phyloP scores from a whole-genome alignment of 1,140 invertebrate genomes.

The Aphelinus atriplicis region DNA sequence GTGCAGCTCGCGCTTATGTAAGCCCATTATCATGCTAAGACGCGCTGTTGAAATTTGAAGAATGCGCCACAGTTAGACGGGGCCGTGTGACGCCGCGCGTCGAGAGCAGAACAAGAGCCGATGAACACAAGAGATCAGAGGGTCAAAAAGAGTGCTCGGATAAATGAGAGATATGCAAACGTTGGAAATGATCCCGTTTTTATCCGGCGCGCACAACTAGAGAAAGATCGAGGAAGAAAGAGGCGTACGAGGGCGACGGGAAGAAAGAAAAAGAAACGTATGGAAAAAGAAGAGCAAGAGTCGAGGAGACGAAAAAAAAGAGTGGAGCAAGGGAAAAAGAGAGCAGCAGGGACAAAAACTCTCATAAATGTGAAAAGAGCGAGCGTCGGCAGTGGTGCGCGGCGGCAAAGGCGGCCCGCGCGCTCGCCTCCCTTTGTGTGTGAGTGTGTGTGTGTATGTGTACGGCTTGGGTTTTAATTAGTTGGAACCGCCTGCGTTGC shows the following conservation, averaged over 20 bases:
- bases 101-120: not conserved
- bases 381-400: too few species aligned
- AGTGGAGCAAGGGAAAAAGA: not conserved
- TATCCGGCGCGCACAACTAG: not conserved
- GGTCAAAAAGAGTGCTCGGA: too few species aligned
- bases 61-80: slow-evolving; percentile 41
- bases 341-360: not conserved
- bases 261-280: slow-evolving; percentile 27
- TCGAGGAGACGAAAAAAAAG: not conserved
- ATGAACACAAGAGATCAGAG: not conserved
- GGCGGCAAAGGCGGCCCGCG: not conserved
- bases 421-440: too few species aligned
- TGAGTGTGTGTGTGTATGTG: slow-evolving; percentile 3
- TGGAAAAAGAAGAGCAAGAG: slow-evolving; percentile 39
- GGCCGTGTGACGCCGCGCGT: not conserved
- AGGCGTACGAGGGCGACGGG: not conserved
- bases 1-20: slow-evolving; percentile 47
- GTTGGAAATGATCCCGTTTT: too few species aligned
- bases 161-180: too few species aligned
- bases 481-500: slow-evolving; percentile 57
- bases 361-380: slow-evolving; percentile 31
- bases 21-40: slow-evolving; percentile 53
- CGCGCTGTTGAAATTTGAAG: slow-evolving; percentile 48
- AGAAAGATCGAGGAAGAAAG: not conserved
- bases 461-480: slow-evolving; percentile 59